Base-by-base conservation (phyloP, 2,797 vertebrate species). In the Acrocephalus scirpaceus region DNA sequence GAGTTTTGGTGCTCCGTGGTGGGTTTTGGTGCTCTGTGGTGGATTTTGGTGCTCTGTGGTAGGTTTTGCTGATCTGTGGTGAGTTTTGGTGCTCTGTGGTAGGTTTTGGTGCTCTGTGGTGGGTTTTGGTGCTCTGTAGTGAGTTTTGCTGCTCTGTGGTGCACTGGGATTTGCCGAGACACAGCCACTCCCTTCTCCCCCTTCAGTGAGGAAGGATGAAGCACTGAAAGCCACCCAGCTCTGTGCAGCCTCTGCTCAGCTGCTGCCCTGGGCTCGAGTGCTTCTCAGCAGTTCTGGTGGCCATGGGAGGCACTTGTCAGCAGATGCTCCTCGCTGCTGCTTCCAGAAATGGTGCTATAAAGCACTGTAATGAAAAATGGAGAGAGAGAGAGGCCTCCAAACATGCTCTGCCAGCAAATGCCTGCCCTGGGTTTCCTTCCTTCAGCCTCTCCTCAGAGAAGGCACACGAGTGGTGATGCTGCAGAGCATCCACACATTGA, bases 381-480 rank as follows among this genome's bases (percentile, higher is more conserved):
- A 50, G 7, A 11, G 9, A 11, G 9, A 64, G 53, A 27, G 27
- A 48, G 50, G 22, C 54, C 47, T 67, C 48, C 34, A 54, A 77
- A 65, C 3, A 1, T 0, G 3, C 66, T 70, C 53, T 57, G 71
- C 19, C 71, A 67, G 75, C 79, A 47, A 57, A 26, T 0, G 0
- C 30, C 40, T 54, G 80, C 72, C 26, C 54, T 6, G 1, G 30
- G 18, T 23, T 25, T 77, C 27, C 38, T 51, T 40, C 30, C 40
- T 23, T 26, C 72, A 58, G 79, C 38, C 15, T 19, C 17, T 6
- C 29, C 22, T 45, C 72, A 51, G 78, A n/a, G 32, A 32, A 76
- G 32, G 20, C 6, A 1, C 0, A 2, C 0, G 1, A 44, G 36
- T 4, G 0, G 27, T 13, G 27, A 11, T 13, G 23, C 32, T 51